phyloP scores from a whole-genome alignment of 1,140 invertebrate genomes.

The Odontomachus brunneus region DNA sequence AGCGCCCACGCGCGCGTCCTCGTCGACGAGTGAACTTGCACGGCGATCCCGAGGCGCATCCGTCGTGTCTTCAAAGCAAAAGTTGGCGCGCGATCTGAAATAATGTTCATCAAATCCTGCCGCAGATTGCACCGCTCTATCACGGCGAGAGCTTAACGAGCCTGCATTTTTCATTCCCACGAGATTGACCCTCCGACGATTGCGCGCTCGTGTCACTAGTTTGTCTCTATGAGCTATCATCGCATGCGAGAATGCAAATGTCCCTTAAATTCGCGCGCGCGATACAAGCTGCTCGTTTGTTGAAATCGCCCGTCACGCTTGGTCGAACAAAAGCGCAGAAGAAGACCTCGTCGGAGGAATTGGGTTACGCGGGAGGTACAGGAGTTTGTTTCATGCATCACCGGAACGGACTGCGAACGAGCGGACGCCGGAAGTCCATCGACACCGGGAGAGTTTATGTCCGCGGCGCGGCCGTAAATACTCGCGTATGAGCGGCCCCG shows the following conservation, averaged over 20 bases:
- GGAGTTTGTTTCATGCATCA: slow-evolving; percentile 34
- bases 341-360: too few relatives aligned
- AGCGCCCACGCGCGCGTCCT: background rate
- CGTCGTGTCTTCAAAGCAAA: background rate
- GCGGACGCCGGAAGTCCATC: slow-evolving; percentile 8
- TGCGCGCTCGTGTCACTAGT: too few relatives aligned
- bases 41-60: background rate
- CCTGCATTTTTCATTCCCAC: background rate
- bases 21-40: slow-evolving; percentile 1
- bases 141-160: background rate
- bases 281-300: too few relatives aligned
- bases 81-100: background rate
- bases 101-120: slow-evolving; percentile 9
- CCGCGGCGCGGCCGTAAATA: slow-evolving; percentile 21
- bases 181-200: background rate
- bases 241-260: background rate
- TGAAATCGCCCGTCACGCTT: too few relatives aligned
- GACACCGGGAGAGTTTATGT: slow-evolving; percentile 36
- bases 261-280: too few relatives aligned
- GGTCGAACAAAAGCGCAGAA: too few relatives aligned
- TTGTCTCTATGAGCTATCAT: too few relatives aligned
- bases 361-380: background rate
- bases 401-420: slow-evolving; percentile 11
- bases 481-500: background rate
- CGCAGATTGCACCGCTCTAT: background rate